These are phyloP conservation scores for Scomber colias DNA, from an alignment of 2,113 vertebrate species.

Conservation along the genomic window DNA sequence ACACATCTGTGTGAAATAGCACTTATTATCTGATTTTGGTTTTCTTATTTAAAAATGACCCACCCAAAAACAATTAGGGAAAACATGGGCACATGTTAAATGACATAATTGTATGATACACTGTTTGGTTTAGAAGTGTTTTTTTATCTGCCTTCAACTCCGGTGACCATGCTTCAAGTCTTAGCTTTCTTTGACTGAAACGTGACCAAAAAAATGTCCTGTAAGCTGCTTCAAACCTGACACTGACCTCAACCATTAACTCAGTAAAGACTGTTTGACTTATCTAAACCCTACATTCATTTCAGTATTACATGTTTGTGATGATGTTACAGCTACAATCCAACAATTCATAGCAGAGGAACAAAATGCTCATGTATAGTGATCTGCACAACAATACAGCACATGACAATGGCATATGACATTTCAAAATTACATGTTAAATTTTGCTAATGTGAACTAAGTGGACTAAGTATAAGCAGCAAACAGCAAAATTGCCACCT, in stretches of 20 bases:
- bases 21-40: not conserved
- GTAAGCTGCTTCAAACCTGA: not conserved
- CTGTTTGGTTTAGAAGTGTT: not conserved
- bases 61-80: not conserved
- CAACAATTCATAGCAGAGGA: too few relatives aligned
- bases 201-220: not conserved
- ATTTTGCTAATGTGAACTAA: not conserved
- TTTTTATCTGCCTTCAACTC: not conserved
- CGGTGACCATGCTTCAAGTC: not conserved
- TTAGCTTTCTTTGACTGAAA: not conserved
- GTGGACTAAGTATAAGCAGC: slow-evolving; percentile 13
- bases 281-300: not conserved
- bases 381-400: too few relatives aligned
- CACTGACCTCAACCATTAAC: not conserved
- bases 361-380: too few relatives aligned
- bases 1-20: not conserved
- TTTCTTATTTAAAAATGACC: not conserved
- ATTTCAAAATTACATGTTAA: not conserved
- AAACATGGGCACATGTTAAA: not conserved
- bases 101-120: slow-evolving; percentile 2
- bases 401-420: too few relatives aligned
- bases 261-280: not conserved
- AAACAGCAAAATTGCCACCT: not conserved
- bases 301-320: not conserved
- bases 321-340: too few relatives aligned